Evolutionary conservation across 1,140 invertebrate genomes (phyloP).

Genomic region (Hesperophylax magnus): DNA sequence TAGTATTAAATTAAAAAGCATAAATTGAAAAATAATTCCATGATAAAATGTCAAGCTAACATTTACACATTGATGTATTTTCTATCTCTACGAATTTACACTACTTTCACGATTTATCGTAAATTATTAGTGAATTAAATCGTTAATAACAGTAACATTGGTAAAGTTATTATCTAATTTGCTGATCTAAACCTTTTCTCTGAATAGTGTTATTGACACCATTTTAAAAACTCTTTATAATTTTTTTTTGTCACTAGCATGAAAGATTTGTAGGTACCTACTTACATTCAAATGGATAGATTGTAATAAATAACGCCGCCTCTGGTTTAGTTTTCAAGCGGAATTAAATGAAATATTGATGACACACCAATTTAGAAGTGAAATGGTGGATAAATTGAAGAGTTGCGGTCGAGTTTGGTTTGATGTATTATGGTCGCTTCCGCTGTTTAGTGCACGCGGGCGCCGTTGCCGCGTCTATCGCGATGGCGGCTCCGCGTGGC

Average conservation of each 20-base stretch:
- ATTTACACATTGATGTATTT: too few species aligned
- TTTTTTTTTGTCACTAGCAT: neutral
- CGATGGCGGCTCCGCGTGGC: constrained; percentile 50
- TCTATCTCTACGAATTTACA: too few species aligned
- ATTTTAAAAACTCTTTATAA: neutral
- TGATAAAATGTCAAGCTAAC: too few species aligned
- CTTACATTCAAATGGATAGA: constrained; percentile 41
- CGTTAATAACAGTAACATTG: too few species aligned
- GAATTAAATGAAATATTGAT: neutral
- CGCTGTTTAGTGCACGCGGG: constrained; percentile 9
- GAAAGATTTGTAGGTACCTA: constrained; percentile 35
- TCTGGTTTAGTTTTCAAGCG: neutral
- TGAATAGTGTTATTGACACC: constrained; percentile 11
- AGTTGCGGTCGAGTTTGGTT: constrained; percentile 5
- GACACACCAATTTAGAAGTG: neutral
- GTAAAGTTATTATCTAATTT: too few species aligned
- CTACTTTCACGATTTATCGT: too few species aligned
- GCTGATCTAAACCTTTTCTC: constrained; percentile 13
- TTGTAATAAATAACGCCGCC: constrained; percentile 47
- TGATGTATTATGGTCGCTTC: neutral
- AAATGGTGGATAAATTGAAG: neutral
- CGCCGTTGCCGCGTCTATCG: constrained; percentile 35
- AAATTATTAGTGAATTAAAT: too few species aligned
- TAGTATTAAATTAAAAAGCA: too few species aligned
- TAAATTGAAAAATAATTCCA: too few species aligned